Conservation (phyloP, 2,888 invertebrate genomes). For the Pegoplata infirma region DNA sequence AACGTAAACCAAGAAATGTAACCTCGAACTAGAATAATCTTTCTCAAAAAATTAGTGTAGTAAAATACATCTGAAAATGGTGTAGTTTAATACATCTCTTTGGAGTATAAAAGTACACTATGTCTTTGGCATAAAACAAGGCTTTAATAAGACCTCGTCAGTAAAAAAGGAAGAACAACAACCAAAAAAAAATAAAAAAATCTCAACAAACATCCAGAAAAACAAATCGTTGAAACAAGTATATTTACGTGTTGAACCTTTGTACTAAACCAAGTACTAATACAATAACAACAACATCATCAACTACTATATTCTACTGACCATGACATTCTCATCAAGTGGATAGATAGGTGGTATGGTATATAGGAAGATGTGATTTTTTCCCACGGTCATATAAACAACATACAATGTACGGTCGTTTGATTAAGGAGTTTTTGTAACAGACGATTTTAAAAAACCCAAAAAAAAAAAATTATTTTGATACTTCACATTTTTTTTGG, state of each 20-base stretch:
- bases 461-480: conserved; percentile 35
- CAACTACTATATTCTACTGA: conserved; percentile 3
- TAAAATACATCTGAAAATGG: too few relatives aligned
- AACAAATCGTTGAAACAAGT: conserved; percentile 47
- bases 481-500: background rate
- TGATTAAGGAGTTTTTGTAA: conserved; percentile 31
- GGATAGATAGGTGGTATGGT: background rate
- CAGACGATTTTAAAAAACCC: background rate
- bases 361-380: conserved; percentile 26
- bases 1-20: too few relatives aligned
- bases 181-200: conserved; percentile 4
- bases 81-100: too few relatives aligned
- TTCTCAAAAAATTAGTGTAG: too few relatives aligned
- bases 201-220: conserved; percentile 13
- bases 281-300: conserved; percentile 13
- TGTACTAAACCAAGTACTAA: conserved; percentile 35
- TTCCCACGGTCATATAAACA: conserved; percentile 58
- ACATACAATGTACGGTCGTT: conserved; percentile 39
- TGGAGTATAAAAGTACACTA: background rate
- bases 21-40: too few relatives aligned
- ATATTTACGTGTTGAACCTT: conserved; percentile 50
- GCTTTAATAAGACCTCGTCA: conserved; percentile 50
- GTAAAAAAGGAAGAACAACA: conserved; percentile 13
- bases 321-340: conserved; percentile 44
- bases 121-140: conserved; percentile 26